Evolutionary conservation across 2,113 vertebrate species (phyloP).

Genomic region (Phrynocephalus versicolor): DNA sequence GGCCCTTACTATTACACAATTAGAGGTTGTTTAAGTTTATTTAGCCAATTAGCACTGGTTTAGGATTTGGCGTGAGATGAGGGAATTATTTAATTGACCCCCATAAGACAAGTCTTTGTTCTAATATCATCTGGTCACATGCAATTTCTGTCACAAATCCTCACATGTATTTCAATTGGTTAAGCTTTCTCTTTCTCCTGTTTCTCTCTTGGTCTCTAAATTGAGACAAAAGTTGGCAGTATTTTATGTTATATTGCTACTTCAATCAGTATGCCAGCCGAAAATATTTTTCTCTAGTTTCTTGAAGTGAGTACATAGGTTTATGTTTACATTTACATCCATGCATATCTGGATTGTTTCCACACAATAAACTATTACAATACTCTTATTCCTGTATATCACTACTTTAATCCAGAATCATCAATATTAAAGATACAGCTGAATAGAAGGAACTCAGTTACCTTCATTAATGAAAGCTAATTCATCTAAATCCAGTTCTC

Average conservation of each 20-base stretch:
- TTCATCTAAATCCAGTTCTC: slow-evolving; percentile 1
- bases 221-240: neutral
- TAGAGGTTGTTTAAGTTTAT: slow-evolving; percentile 15
- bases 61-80: slow-evolving; percentile 18
- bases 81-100: slow-evolving; percentile 20
- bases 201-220: no score
- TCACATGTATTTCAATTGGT: neutral
- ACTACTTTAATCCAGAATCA: neutral
- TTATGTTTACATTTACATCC: neutral
- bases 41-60: slow-evolving; percentile 27
- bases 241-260: neutral
- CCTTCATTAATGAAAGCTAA: slow-evolving; percentile 1
- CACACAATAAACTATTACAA: neutral
- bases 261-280: neutral
- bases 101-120: slow-evolving; percentile 8
- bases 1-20: slow-evolving; percentile 14
- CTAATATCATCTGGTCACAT: neutral
- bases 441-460: neutral
- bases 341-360: neutral
- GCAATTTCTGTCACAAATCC: slow-evolving; percentile 12
- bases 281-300: neutral
- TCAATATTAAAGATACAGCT: slow-evolving; percentile 15
- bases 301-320: neutral
- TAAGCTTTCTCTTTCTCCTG: neutral
- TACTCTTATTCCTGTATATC: neutral